These are phyloP conservation scores for Kryptolebias marmoratus DNA, from an alignment of 2,113 vertebrate genomes.

Conservation along the genomic window DNA sequence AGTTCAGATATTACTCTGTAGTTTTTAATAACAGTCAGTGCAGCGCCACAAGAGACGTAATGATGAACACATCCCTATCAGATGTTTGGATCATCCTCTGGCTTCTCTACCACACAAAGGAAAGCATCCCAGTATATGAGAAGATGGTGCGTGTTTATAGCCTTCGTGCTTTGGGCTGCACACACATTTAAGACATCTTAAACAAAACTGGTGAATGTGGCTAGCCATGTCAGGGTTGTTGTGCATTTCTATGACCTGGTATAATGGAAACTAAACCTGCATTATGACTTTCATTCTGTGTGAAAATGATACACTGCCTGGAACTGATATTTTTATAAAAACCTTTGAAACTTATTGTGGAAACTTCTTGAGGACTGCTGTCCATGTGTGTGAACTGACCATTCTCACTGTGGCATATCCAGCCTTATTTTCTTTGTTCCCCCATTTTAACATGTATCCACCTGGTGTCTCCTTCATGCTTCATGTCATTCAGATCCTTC, in stretches of 20 bases:
- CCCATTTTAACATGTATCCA: conserved; percentile 23
- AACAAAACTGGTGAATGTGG: background rate
- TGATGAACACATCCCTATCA: conserved; percentile 55
- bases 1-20: conserved; percentile 75
- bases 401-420: conserved; percentile 6
- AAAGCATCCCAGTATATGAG: conserved; percentile 18
- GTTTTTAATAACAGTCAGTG: conserved; percentile 75
- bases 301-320: conserved; percentile 9
- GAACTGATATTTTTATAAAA: background rate
- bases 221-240: background rate
- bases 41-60: conserved; percentile 49
- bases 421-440: background rate
- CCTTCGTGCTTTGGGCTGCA: background rate
- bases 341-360: background rate
- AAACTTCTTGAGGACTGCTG: background rate
- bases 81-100: conserved; percentile 45
- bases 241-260: background rate
- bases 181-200: conserved; percentile 3
- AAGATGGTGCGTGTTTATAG: background rate
- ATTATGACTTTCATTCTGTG: background rate
- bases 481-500: conserved; percentile 24
- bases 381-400: background rate
- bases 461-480: conserved; percentile 12
- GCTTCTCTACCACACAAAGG: conserved; percentile 10
- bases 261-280: background rate